Base-by-base conservation (phyloP, 1,140 invertebrate genomes). In the Phthorimaea operculella region DNA sequence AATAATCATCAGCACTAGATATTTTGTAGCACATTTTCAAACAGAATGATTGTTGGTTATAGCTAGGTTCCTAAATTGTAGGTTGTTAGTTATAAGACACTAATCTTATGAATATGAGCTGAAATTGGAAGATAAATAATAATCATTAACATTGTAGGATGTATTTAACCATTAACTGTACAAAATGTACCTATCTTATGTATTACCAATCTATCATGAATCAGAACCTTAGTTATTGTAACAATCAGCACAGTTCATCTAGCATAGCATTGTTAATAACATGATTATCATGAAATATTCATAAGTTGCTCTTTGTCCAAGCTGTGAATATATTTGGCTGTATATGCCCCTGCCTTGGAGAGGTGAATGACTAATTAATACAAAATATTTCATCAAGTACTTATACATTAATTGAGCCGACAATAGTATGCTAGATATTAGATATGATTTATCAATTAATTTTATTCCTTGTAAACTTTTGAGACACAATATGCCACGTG, bases 81-180 rank as follows among this genome's bases (percentile, higher is more conserved):
- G 21, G 21, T 39, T 16, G 44, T 15, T 47, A 47, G 44, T 49
- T 57, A 21, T 66, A 78, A 72, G 71, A 66, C 70, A 64, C 74
- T 82, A 79, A 74, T 82, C 81, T 84, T 84, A 84, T 84, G 81
- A 84, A 79, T 75, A 75, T 74, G 78, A 83, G 78, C 76, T 83
- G 64, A 72, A 71, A 69, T 71, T 54, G 53, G 71, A 68, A 61
- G 58, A 54, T 64, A 63, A 44, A 58, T 59, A 52, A 33, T 15
- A 15, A 42, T 58, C 52, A 59, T 53, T n/a, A 51, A 49, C 42
- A n/a, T n/a, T n/a, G n/a, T 55, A 63, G 59, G 17, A 49, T 56
- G 34, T 55, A 55, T 57, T 52, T 33, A 28, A 16, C 15, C 44
- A 47, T 47, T 28, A 28, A 28, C 21, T 28, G 21, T 28, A 28